Conservation (phyloP, 2,797 vertebrate species). For the Anguilla marmorata region DNA sequence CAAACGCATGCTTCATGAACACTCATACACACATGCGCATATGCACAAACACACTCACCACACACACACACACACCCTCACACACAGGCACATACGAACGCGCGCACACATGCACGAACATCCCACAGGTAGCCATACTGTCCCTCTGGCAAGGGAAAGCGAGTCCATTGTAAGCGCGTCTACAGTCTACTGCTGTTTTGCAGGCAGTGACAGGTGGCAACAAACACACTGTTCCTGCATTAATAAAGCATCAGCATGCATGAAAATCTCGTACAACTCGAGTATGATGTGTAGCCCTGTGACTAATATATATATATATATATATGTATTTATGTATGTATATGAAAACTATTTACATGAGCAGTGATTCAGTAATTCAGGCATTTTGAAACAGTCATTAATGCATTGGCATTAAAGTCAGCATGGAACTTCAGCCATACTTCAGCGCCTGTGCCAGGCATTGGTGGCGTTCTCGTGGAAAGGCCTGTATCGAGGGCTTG, state of each 20-base stretch:
- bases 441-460: not conserved
- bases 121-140: not conserved
- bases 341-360: not conserved
- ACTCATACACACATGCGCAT: slow-evolving; percentile 19
- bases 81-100: not conserved
- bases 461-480: too few relatives aligned
- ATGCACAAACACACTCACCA: not conserved
- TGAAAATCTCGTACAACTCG: not conserved
- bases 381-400: not conserved
- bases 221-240: not conserved
- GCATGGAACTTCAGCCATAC: not conserved
- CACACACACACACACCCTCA: not conserved
- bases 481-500: not conserved
- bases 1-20: not conserved
- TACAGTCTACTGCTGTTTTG: not conserved
- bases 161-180: not conserved
- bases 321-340: too few relatives aligned
- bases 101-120: not conserved
- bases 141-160: not conserved
- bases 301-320: not conserved
- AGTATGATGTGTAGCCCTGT: not conserved
- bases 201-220: not conserved
- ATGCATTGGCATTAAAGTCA: not conserved
- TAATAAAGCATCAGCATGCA: slow-evolving; percentile 6
- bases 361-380: not conserved